phyloP scores from a whole-genome alignment of 1,140 invertebrate species.

The Drosophila parabipectinata region DNA sequence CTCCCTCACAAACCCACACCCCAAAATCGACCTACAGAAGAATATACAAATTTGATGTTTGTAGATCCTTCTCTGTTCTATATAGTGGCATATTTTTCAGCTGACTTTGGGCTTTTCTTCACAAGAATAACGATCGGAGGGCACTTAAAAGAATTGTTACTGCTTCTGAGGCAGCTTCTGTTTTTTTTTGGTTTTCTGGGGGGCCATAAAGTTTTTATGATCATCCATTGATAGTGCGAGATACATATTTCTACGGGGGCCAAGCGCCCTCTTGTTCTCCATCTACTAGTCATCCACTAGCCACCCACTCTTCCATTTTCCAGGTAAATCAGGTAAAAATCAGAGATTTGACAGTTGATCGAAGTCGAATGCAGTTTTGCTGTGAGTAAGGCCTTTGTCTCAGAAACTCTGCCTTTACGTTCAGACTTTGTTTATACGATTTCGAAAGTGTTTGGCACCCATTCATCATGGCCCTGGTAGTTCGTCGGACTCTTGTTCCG shows the following conservation, averaged over 20 bases:
- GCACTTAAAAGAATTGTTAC: conserved; percentile 75
- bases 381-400: conserved; percentile 8
- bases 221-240: conserved; percentile 9
- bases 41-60: conserved; percentile 49
- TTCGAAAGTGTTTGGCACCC: conserved; percentile 72
- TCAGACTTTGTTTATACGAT: conserved; percentile 66
- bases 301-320: neutral
- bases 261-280: conserved; percentile 9
- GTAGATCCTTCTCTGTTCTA: conserved; percentile 26
- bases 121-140: conserved; percentile 71
- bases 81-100: conserved; percentile 72
- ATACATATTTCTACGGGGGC: conserved; percentile 36
- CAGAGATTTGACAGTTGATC: conserved; percentile 70
- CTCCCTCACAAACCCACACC: conserved; percentile 20
- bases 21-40: conserved; percentile 2
- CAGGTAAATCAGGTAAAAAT: conserved; percentile 38
- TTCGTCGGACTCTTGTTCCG: conserved; percentile 19
- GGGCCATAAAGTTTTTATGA: conserved; percentile 82
- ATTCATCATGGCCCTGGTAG: conserved; percentile 63
- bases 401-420: conserved; percentile 38
- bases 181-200: conserved; percentile 8
- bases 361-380: conserved; percentile 72
- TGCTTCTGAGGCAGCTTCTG: conserved; percentile 55
- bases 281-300: neutral
- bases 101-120: conserved; percentile 68